Evolutionary conservation across 1,140 invertebrate species (phyloP).

Genomic region (Aphelinus certus): DNA sequence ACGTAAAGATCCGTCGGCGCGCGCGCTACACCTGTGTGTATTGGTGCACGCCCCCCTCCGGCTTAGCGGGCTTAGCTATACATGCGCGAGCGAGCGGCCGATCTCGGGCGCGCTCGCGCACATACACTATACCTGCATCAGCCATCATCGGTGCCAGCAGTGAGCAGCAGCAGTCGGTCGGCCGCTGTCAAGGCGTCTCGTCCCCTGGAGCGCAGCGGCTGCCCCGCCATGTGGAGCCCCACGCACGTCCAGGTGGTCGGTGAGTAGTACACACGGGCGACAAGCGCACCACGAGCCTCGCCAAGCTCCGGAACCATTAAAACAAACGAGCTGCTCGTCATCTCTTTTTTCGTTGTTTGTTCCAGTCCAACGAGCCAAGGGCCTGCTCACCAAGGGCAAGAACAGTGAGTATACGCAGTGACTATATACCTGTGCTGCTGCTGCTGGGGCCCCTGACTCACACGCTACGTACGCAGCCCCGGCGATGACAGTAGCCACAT

Average conservation of each 20-base stretch:
- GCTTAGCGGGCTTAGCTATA: too few species aligned
- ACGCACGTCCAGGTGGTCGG: constrained; percentile 86
- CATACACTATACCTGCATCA: neutral
- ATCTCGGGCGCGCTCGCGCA: neutral
- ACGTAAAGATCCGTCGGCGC: too few species aligned
- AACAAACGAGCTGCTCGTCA: neutral
- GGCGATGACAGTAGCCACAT: too few species aligned
- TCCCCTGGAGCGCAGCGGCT: neutral
- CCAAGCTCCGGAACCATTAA: neutral
- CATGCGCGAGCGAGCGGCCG: neutral
- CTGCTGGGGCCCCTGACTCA: too few species aligned
- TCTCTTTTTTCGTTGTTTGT: constrained; percentile 52
- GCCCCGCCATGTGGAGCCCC: constrained; percentile 78
- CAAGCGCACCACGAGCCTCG: too few species aligned
- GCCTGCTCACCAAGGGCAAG: constrained; percentile 84
- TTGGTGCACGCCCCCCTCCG: too few species aligned
- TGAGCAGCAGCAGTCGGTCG: neutral
- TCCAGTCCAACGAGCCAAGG: constrained; percentile 78
- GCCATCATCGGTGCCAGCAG: too few species aligned
- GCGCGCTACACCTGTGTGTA: too few species aligned
- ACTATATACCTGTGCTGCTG: too few species aligned
- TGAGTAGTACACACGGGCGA: constrained; percentile 50
- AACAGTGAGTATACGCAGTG: constrained; percentile 70
- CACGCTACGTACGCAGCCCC: too few species aligned
- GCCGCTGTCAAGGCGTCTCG: neutral